Percentiles rank a stretch among this genome's conserved stretches.
Conservation (phyloP, 92 coral and sea anemone genomes). For the Palythoa grandiflora region DNA sequence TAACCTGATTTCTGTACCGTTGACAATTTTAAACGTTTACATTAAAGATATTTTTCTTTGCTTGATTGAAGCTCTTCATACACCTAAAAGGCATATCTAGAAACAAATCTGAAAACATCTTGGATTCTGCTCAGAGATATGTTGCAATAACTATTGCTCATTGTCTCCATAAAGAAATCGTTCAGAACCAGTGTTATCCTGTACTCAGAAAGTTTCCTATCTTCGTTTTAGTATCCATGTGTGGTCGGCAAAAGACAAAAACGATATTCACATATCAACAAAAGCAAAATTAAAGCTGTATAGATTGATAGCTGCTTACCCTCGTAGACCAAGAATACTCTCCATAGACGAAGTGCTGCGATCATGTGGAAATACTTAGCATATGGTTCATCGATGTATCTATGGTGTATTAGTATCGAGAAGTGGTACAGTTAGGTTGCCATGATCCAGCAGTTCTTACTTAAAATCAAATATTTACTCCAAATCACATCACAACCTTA, state of each 20-base stretch:
- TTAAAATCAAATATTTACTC: no score
- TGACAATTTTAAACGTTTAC: no score
- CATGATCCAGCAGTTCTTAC: no score
- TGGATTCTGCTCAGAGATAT: no score
- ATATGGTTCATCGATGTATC: constrained; percentile 24
- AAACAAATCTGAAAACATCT: no score
- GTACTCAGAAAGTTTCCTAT: neutral
- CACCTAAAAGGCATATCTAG: no score
- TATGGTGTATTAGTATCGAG: neutral
- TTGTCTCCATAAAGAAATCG: no score
- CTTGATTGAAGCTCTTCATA: no score
- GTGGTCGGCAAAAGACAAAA: neutral
- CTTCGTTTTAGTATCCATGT: neutral
- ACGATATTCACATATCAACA: neutral
- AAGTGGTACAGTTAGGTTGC: neutral
- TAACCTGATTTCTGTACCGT: no score
- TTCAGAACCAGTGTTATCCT: neutral
- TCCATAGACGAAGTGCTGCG: constrained; percentile 37
- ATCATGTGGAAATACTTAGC: constrained; percentile 44
- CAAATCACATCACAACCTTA: no score
- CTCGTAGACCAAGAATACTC: constrained; percentile 33
- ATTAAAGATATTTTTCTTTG: no score
- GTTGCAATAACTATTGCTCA: no score
- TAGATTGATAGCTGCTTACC: neutral
- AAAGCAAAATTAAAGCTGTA: neutral